phyloP scores from a whole-genome alignment of 2,113 vertebrate genomes.

The Fregata magnificens region DNA sequence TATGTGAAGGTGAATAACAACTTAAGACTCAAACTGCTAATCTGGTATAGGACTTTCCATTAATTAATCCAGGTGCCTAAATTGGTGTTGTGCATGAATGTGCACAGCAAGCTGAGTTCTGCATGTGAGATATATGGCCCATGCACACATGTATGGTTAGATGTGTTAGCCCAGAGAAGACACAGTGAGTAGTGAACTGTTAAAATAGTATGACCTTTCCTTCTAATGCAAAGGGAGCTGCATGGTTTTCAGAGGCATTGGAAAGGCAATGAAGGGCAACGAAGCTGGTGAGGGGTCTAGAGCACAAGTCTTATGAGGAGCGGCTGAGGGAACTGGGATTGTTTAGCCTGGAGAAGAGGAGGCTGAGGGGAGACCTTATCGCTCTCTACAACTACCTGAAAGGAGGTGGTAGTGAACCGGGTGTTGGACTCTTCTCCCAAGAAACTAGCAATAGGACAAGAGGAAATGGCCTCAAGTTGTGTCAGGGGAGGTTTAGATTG shows the following conservation, averaged over 20 bases:
- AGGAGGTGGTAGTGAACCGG: too few species aligned
- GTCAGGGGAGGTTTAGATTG: too few species aligned
- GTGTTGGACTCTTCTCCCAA: too few species aligned
- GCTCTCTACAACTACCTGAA: too few species aligned
- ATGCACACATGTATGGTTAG: fast-evolving
- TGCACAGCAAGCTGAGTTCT: background rate
- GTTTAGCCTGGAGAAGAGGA: too few species aligned
- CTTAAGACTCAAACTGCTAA: background rate
- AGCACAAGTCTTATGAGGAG: too few species aligned
- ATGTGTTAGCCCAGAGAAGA: background rate
- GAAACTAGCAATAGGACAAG: too few species aligned
- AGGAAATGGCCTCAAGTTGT: too few species aligned
- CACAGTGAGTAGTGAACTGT: fast-evolving
- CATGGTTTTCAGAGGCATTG: background rate
- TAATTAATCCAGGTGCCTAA: background rate
- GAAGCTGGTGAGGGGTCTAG: too few species aligned
- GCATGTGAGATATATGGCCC: fast-evolving
- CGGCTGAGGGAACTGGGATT: too few species aligned
- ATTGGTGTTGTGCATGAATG: fast-evolving
- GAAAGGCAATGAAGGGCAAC: too few species aligned
- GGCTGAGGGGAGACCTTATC: too few species aligned
- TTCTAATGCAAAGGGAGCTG: background rate
- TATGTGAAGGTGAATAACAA: background rate
- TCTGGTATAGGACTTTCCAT: background rate
- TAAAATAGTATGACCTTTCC: background rate